Evolutionary conservation across 64 coral and sea anemone species (phyloP).

Genomic region (Montipora efflorescens): DNA sequence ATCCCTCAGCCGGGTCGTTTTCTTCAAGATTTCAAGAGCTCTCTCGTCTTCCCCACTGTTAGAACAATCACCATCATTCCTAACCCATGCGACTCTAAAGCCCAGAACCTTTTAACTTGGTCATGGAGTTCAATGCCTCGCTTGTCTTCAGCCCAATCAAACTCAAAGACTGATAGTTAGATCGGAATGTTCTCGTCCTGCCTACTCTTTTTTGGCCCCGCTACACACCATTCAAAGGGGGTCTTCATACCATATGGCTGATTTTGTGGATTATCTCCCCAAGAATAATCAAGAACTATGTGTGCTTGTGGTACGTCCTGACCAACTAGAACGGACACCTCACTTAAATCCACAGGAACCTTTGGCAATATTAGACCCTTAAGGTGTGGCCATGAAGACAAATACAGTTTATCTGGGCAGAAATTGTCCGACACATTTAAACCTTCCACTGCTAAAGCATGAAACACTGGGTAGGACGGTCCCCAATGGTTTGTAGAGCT

Average conservation of each 20-base stretch:
- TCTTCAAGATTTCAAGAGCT: neutral
- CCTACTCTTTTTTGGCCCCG: conserved; percentile 30
- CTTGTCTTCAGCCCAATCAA: conserved; percentile 13
- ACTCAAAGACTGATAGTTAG: conserved; percentile 45
- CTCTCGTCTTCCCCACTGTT: neutral
- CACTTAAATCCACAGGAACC: neutral
- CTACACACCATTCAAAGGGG: conserved; percentile 68
- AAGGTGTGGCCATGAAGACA: conserved; percentile 45
- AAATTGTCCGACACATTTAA: conserved; percentile 56
- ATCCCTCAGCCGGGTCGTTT: neutral
- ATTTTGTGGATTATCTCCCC: conserved; percentile 46
- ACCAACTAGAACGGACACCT: conserved; percentile 5
- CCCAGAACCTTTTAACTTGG: conserved; percentile 74
- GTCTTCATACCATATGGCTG: conserved; percentile 68
- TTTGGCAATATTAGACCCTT: conserved; percentile 48
- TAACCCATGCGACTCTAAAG: neutral
- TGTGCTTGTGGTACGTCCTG: conserved; percentile 80
- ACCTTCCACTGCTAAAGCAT: conserved; percentile 46
- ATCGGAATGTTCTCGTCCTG: conserved; percentile 22
- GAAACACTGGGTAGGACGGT: conserved; percentile 31
- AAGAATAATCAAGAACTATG: conserved; percentile 62
- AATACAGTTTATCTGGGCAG: conserved; percentile 57
- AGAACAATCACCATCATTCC: neutral
- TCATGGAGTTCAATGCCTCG: neutral
- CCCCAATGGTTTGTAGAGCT: neutral